Percentiles rank a stretch among this genome's conserved stretches.
These are phyloP conservation scores for Agriopis leucophaearia DNA, from an alignment of 2,888 invertebrate genomes.

Conservation along the genomic window DNA sequence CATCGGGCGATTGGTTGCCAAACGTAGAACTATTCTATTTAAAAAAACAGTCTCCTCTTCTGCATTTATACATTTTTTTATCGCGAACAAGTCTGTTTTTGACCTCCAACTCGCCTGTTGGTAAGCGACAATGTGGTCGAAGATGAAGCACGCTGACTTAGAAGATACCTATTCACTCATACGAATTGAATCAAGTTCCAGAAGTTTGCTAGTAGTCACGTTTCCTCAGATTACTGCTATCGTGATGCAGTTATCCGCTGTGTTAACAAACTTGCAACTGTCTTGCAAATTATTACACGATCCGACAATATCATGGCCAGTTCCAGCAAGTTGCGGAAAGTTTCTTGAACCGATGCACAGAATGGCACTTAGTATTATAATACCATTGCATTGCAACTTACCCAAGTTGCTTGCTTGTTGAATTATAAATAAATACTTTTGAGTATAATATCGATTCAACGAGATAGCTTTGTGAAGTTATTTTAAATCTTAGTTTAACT, in stretches of 20 bases:
- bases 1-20: too few relatives aligned
- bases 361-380: conserved; percentile 32
- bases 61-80: too few relatives aligned
- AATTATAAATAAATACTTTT: conserved; percentile 6
- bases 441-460: neutral
- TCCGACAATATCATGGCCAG: conserved; percentile 1
- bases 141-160: too few relatives aligned
- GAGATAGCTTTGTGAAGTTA: conserved; percentile 3
- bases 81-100: too few relatives aligned
- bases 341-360: conserved; percentile 18
- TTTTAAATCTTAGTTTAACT: neutral
- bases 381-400: conserved; percentile 7
- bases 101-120: too few relatives aligned
- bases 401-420: conserved; percentile 5
- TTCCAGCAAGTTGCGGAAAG: conserved; percentile 14
- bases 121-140: too few relatives aligned
- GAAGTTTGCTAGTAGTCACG: neutral
- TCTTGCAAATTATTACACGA: neutral
- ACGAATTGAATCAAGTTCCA: too few relatives aligned
- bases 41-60: too few relatives aligned
- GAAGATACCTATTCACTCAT: too few relatives aligned
- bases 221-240: neutral
- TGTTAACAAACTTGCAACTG: neutral
- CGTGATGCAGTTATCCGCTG: neutral
- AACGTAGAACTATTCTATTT: too few relatives aligned